A percentile compares a stretch with the other conserved stretches of the same genome.
Evolutionary conservation across 1,140 invertebrate species (phyloP).

Genomic region (Drosophila lacteicornis): DNA sequence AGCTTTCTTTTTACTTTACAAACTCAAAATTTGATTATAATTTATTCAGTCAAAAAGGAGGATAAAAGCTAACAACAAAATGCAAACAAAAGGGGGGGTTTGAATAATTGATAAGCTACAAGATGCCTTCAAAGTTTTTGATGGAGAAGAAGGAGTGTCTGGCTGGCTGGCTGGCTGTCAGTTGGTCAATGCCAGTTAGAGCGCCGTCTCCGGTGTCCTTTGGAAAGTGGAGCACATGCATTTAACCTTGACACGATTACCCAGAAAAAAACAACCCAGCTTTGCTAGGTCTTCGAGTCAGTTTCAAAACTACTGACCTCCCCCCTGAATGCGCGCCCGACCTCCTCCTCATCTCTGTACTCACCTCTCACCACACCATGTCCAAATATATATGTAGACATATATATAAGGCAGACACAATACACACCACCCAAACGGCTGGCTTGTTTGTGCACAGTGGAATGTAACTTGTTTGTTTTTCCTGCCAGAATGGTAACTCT

Average conservation of each 20-base stretch:
- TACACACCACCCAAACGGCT: slow-evolving; percentile 30
- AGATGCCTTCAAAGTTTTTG: slow-evolving; percentile 1
- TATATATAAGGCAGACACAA: slow-evolving; percentile 16
- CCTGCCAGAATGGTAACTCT: not conserved
- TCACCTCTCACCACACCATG: slow-evolving; percentile 30
- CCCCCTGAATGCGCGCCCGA: slow-evolving; percentile 6
- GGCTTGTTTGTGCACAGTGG: slow-evolving; percentile 15
- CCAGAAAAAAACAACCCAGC: slow-evolving; percentile 29
- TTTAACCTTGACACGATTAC: slow-evolving; percentile 78
- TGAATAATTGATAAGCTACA: slow-evolving; percentile 21
- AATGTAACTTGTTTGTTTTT: not conserved
- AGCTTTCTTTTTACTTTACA: not conserved
- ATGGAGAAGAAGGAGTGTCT: slow-evolving; percentile 9
- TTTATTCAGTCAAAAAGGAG: not conserved
- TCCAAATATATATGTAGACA: not conserved
- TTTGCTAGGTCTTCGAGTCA: slow-evolving; percentile 31
- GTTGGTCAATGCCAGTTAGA: slow-evolving; percentile 40
- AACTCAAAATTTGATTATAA: not conserved
- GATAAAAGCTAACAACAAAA: too few species aligned
- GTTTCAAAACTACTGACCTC: slow-evolving; percentile 29
- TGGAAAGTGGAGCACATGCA: slow-evolving; percentile 67
- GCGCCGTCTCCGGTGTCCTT: slow-evolving; percentile 49
- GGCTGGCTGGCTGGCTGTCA: slow-evolving; percentile 12
- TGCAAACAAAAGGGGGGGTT: not conserved
- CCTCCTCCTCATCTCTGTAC: slow-evolving; percentile 8